Evolutionary conservation across 2,113 vertebrate genomes (phyloP).

Genomic region (Corythoichthys haematopterus): DNA sequence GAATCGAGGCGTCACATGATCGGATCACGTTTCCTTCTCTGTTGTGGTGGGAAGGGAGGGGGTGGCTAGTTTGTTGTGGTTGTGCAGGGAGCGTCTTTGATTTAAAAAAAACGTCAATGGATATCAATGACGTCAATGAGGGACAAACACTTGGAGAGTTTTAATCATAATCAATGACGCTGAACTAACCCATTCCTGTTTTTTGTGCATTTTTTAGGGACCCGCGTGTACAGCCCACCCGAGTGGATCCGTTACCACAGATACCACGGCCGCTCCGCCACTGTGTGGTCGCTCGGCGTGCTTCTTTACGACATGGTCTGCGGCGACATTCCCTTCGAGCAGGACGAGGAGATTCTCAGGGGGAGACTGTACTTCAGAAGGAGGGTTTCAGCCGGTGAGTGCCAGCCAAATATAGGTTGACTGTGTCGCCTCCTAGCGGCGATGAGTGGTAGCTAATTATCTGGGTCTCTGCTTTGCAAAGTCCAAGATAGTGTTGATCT

Average conservation of each 20-base stretch:
- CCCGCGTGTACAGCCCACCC: constrained; percentile 93
- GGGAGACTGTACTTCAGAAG: constrained; percentile 88
- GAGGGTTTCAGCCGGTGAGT: constrained; percentile 85
- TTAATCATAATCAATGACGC: no score
- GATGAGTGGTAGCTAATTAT: background rate
- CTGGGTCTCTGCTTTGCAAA: no score
- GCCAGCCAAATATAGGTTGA: background rate
- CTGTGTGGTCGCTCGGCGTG: constrained; percentile 95
- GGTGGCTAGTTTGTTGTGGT: constrained; percentile 30
- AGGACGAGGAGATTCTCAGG: constrained; percentile 91
- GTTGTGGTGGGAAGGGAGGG: constrained; percentile 54
- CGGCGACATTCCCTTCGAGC: constrained; percentile 96
- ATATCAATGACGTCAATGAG: no score
- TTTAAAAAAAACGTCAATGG: background rate
- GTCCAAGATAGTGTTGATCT: no score
- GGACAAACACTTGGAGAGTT: background rate
- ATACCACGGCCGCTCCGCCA: constrained; percentile 93
- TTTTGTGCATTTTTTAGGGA: constrained; percentile 70
- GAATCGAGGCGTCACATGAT: constrained; percentile 79
- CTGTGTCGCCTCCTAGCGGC: constrained; percentile 54
- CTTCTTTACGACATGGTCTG: constrained; percentile 97
- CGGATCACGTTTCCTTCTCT: constrained; percentile 64
- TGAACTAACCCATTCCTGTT: fast-evolving
- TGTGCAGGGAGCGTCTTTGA: background rate
- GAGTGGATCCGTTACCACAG: constrained; percentile 96